phyloP scores from a whole-genome alignment of 2,113 vertebrate genomes.

The Megaceryle torquata region DNA sequence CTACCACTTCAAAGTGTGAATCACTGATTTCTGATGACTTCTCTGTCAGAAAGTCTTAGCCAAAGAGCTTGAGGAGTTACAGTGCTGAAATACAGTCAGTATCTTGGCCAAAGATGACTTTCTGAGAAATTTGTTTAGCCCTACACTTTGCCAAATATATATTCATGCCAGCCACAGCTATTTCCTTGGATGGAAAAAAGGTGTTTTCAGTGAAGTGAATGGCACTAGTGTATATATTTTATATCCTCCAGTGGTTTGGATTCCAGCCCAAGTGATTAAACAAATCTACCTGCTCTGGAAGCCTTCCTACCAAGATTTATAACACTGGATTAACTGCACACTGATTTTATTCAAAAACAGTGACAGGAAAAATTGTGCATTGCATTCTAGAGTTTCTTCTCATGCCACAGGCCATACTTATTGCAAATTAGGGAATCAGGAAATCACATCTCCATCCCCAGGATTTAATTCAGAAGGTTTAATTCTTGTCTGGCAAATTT shows the following conservation, averaged over 20 bases:
- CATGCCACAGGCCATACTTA: not conserved
- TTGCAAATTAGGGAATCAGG: slow-evolving; percentile 16
- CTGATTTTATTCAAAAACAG: slow-evolving; percentile 55
- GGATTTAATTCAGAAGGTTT: slow-evolving; percentile 34
- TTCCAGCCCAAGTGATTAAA: slow-evolving; percentile 56
- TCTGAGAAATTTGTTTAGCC: slow-evolving; percentile 43
- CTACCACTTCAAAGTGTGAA: not conserved
- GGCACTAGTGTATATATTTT: slow-evolving; percentile 38
- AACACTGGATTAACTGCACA: slow-evolving; percentile 52
- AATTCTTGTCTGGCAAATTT: slow-evolving; percentile 36
- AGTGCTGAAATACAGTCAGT: slow-evolving; percentile 16
- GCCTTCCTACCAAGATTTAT: slow-evolving; percentile 33
- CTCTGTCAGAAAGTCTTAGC: slow-evolving; percentile 7
- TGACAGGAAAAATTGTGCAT: slow-evolving; percentile 16
- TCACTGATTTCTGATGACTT: not conserved
- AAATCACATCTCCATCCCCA: slow-evolving; percentile 28
- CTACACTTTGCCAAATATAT: slow-evolving; percentile 53
- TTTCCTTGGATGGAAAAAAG: slow-evolving; percentile 59
- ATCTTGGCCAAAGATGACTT: slow-evolving; percentile 26
- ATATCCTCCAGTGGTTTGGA: slow-evolving; percentile 58
- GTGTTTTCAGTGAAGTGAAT: slow-evolving; percentile 56
- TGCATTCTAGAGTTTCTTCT: slow-evolving; percentile 26
- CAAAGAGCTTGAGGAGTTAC: not conserved
- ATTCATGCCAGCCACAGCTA: slow-evolving; percentile 62
- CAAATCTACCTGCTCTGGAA: slow-evolving; percentile 60